Conservation (phyloP, 2,797 vertebrate species). For the Sebastes diaconus region DNA sequence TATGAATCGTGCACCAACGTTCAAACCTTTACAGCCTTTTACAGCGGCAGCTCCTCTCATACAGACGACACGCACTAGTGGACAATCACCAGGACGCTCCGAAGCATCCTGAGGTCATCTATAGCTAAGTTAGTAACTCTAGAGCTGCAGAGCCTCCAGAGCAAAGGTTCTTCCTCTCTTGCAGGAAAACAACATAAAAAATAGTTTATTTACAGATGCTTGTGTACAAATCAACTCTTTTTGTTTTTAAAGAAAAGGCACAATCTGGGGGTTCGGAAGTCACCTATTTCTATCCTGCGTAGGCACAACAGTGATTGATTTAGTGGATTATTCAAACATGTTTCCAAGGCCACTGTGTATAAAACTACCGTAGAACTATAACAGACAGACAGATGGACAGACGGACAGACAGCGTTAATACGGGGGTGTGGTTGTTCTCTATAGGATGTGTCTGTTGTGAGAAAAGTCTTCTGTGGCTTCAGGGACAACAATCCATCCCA, state of each 20-base stretch:
- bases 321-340: neutral
- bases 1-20: neutral
- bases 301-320: constrained; percentile 1
- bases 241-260: neutral
- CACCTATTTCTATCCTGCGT: neutral
- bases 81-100: constrained; percentile 48
- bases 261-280: neutral
- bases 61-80: neutral
- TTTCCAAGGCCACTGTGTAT: neutral
- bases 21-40: neutral
- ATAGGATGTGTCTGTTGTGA: neutral
- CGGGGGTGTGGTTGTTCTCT: neutral
- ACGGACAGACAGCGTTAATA: neutral
- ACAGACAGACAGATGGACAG: no score
- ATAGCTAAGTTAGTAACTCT: constrained; percentile 20
- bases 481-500: neutral
- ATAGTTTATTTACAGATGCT: constrained; percentile 42
- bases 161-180: neutral
- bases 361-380: neutral
- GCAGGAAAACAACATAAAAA: neutral
- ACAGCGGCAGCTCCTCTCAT: neutral
- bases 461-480: neutral
- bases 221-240: constrained; percentile 4
- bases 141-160: neutral
- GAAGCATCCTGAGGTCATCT: constrained; percentile 53